A percentile compares a stretch with the other conserved stretches of the same genome.
These are phyloP conservation scores for Subanguina moxae DNA, from an alignment of 1,140 invertebrate genomes.

Conservation along the genomic window DNA sequence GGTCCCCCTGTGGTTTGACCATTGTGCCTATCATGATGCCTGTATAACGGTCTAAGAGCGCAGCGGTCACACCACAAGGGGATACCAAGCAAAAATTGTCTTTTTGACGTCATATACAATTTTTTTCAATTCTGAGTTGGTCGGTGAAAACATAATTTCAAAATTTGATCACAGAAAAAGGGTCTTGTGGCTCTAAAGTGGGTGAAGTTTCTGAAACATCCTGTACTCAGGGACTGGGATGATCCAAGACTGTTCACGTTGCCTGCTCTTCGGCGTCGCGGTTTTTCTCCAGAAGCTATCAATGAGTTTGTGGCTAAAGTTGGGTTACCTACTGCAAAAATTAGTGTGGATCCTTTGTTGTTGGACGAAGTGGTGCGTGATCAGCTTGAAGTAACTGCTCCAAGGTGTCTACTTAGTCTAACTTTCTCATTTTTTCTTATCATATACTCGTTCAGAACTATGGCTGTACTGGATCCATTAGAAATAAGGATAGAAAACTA, in stretches of 20 bases:
- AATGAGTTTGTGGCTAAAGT: slow-evolving; percentile 88
- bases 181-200: too few species aligned
- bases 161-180: too few species aligned
- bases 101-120: slow-evolving; percentile 27
- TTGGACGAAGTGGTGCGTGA: slow-evolving; percentile 86
- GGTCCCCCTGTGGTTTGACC: too few species aligned
- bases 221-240: slow-evolving; percentile 86
- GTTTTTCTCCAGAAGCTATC: slow-evolving; percentile 86
- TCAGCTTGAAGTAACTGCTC: slow-evolving; percentile 79
- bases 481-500: slow-evolving; percentile 80
- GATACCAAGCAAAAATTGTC: too few species aligned
- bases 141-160: too few species aligned
- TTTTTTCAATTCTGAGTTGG: background rate
- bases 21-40: too few species aligned
- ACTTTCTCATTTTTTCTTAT: background rate
- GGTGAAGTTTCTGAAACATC: too few species aligned
- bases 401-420: slow-evolving; percentile 62
- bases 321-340: slow-evolving; percentile 88
- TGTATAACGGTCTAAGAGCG: too few species aligned
- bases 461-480: slow-evolving; percentile 88
- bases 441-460: slow-evolving; percentile 66
- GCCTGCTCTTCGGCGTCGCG: slow-evolving; percentile 82
- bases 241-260: slow-evolving; percentile 92
- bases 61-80: too few species aligned
- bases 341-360: slow-evolving; percentile 80